Base-by-base conservation (phyloP, 2,888 invertebrate genomes). In the Operophtera brumata region DNA sequence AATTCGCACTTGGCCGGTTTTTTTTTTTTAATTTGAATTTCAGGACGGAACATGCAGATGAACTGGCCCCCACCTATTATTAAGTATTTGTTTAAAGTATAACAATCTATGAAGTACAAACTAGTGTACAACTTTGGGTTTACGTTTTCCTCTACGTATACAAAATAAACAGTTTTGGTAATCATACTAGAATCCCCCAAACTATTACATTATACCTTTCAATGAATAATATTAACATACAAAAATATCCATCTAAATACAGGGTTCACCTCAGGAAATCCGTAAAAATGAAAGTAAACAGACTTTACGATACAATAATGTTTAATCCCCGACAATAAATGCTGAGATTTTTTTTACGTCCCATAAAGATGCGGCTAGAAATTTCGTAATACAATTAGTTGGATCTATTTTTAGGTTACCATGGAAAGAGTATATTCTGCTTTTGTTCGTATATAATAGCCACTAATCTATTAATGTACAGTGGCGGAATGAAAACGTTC, bases 301-400 rank as follows among this genome's bases (percentile, higher is more conserved):
- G 48, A 55, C 48, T 79, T 79, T 75, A 78, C 64, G 72, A 70
- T 55, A 66, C 70, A 71, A 73, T 77, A 73, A 75, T 71, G 70
- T 75, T 73, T 73, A 73, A 75, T 75, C 73, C 43, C 37, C 30
- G 48, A 20, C 54, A 45, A 57, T 62, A 73, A 74, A 75, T 67
- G 57, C 62, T 47, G 67, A 66, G 71, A 71, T 75, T 72, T 71
- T 67, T 66, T 75, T 78, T 72, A 77, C 66, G 64, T 55, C 59
- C 65, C 57, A 61, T 78, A 75, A 77, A 78, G 56, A 59, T 51
- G 54, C 25, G 58, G 58, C 52, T 46, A 54, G 54, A 59, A 54
- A 54, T 59, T 57, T 47, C 48, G 42, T 58, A 52, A 62, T 57
- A 49, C 55, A 57, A 60, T 57, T 57, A 59, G 54, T 40, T 41